phyloP scores from a whole-genome alignment of 2,888 invertebrate genomes.

The Himalopsyche japonica region DNA sequence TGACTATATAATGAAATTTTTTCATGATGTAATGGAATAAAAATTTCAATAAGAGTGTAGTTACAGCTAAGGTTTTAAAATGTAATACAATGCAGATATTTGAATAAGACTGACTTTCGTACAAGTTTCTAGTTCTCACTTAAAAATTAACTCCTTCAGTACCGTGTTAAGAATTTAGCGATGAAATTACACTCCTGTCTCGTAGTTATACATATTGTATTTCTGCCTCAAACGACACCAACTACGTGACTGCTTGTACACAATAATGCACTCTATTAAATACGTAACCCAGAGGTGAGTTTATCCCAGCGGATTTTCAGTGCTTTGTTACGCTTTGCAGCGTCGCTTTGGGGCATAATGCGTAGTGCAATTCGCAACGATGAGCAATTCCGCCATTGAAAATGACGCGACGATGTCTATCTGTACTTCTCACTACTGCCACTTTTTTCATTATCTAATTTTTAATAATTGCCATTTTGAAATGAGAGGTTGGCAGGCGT shows the following conservation, averaged over 20 bases:
- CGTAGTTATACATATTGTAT: background rate
- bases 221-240: background rate
- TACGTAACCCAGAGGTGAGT: background rate
- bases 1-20: too few species aligned
- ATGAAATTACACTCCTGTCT: background rate
- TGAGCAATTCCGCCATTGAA: constrained; percentile 35
- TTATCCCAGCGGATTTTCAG: background rate
- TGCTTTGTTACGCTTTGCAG: background rate
- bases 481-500: constrained; percentile 11
- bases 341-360: constrained; percentile 13
- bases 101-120: background rate
- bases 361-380: constrained; percentile 37
- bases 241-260: background rate
- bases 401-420: constrained; percentile 22
- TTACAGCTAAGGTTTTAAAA: too few species aligned
- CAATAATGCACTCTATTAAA: background rate
- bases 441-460: constrained; percentile 40
- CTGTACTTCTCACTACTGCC: constrained; percentile 3
- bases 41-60: too few species aligned
- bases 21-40: too few species aligned
- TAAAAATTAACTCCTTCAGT: background rate
- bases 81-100: background rate
- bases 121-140: background rate
- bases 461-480: constrained; percentile 40
- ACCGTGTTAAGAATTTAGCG: background rate